These are phyloP conservation scores for Montipora efflorescens DNA, from an alignment of 64 coral and sea anemone genomes.

Conservation along the genomic window DNA sequence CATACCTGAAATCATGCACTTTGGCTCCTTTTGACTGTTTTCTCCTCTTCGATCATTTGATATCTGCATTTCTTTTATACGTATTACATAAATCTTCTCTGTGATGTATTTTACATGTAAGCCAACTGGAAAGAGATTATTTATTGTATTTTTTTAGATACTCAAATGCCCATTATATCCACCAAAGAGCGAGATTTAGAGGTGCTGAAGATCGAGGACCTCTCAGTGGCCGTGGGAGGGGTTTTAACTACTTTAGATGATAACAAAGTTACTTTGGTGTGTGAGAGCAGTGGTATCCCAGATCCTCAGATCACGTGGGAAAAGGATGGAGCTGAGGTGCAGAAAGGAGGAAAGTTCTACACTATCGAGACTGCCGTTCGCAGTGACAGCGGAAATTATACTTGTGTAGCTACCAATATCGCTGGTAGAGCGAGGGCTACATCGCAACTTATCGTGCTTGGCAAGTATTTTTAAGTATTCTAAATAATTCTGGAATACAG, in stretches of 20 bases:
- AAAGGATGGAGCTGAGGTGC: constrained; percentile 53
- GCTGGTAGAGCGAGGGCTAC: constrained; percentile 41
- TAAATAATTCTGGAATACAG: too few species aligned
- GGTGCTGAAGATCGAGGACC: neutral
- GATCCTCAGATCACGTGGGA: constrained; percentile 59
- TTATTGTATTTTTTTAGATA: neutral
- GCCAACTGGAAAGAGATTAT: neutral
- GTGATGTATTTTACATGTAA: neutral
- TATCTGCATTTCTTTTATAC: too few species aligned
- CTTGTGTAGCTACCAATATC: constrained; percentile 71
- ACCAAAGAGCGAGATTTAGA: neutral
- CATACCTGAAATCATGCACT: too few species aligned
- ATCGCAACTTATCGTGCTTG: constrained; percentile 65
- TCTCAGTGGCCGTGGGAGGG: constrained; percentile 22
- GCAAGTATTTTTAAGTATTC: constrained; percentile 22
- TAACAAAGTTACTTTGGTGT: constrained; percentile 21
- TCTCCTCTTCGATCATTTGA: too few species aligned
- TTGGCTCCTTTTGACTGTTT: too few species aligned
- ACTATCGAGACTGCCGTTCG: neutral
- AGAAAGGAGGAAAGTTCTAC: neutral
- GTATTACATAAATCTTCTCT: neutral
- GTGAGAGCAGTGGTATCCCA: constrained; percentile 44
- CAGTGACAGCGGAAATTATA: constrained; percentile 67
- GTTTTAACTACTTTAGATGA: constrained; percentile 1
- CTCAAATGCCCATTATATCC: constrained; percentile 2